Conservation (phyloP, 2,113 vertebrate species). For the Halichoerus grypus region DNA sequence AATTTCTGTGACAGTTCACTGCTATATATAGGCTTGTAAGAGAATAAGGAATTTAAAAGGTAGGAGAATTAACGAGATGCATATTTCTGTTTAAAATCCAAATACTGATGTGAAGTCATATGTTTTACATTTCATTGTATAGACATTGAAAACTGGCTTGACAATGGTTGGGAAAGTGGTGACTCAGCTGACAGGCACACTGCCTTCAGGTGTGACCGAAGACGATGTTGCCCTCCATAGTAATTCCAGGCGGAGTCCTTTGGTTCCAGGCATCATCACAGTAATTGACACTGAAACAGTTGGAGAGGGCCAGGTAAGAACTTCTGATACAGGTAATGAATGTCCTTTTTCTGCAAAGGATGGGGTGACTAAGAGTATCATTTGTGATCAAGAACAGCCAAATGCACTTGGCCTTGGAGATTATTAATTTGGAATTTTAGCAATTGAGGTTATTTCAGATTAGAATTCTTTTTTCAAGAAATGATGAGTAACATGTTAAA, state of each 20-base stretch:
- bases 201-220: constrained; percentile 93
- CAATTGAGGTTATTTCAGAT: constrained; percentile 32
- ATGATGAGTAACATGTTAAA: background rate
- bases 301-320: constrained; percentile 96
- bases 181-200: constrained; percentile 95
- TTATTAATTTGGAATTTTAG: background rate
- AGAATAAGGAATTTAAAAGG: background rate
- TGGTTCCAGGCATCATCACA: constrained; percentile 95
- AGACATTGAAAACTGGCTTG: constrained; percentile 98
- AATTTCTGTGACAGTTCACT: constrained; percentile 45
- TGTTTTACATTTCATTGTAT: constrained; percentile 41
- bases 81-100: background rate
- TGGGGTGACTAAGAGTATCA: background rate
- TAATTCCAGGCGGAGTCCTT: constrained; percentile 92
- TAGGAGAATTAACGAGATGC: background rate
- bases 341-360: background rate
- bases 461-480: background rate
- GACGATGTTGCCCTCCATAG: constrained; percentile 94
- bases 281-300: constrained; percentile 96
- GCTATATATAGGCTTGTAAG: background rate
- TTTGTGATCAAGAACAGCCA: constrained; percentile 71
- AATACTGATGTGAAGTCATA: background rate
- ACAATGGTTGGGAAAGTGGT: constrained; percentile 99
- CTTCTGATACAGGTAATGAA: background rate
- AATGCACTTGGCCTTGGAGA: constrained; percentile 45